Base-by-base conservation (phyloP, 2,113 vertebrate genomes). In the Brachypodius melanocephalos region DNA sequence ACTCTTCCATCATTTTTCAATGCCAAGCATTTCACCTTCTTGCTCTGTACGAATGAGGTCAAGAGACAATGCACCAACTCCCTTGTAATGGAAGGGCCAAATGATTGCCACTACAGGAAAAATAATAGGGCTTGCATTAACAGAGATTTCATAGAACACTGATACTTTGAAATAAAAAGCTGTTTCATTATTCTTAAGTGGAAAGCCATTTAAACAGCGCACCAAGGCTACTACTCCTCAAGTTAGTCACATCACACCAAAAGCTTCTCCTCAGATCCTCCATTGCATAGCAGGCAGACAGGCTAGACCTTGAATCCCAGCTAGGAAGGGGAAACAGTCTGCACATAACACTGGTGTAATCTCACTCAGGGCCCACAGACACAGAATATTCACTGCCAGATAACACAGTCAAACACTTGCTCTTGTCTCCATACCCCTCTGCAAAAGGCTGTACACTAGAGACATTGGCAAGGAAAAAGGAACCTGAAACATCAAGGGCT, bases 211-310 rank as follows among this genome's bases (percentile, higher is more conserved):
- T 63, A 71, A 82, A 24, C 24, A 48, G 28, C 10, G 31, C 31
- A 76, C 17, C 7, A 43, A 75, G 18, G 57, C 24, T 62, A 17
- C 20, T n/a, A 9, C 52, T 74, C 42, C 22, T 59, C 13, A 21
- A 9, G 7, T 46, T 17, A 59, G 26, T 22, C 48, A 40, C 36
- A 43, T 49, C n/a, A 55, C 40, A 68, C 45, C 17, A 55, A 61
- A 61, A 32, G 3, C 22, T 24, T 22, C 15, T 19, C n/a, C 57
- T 81, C 3, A 0, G 34, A 46, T 49, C 29, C 8, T 24, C 20
- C 17, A 19, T 4, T 22, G 1, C 18, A 13, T 9, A 38, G 8
- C 43, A 62, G 20, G 4, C 0, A 0, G 12, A 19, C 0, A 4
- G 61, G 22, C 10, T 10, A 40, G 36, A 76, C 48, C 12, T 54